Conservation (phyloP, 2,113 vertebrate genomes). For the Furnarius figulus region DNA sequence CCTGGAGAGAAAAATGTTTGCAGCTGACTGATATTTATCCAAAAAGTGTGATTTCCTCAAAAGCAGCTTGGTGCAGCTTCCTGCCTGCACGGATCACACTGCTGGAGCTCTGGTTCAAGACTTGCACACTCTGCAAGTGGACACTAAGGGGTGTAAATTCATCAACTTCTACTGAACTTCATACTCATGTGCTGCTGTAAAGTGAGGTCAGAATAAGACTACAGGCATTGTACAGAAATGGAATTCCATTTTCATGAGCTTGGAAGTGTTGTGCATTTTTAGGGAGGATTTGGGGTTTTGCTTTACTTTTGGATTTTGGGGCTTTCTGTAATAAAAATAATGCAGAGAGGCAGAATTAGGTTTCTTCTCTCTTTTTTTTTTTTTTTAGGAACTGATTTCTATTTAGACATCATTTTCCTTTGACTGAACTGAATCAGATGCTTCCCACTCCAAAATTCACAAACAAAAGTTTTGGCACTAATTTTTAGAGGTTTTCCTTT, state of each 20-base stretch:
- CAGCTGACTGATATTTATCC: slow-evolving; percentile 54
- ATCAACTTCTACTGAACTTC: neutral
- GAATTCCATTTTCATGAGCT: neutral
- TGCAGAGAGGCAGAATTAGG: neutral
- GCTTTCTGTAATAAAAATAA: neutral
- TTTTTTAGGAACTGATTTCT: neutral
- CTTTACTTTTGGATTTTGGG: neutral
- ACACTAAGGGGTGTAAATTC: slow-evolving; percentile 47
- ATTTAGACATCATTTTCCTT: neutral
- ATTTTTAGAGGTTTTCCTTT: neutral
- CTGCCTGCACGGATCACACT: neutral
- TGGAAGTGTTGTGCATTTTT: neutral
- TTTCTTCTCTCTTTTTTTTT: neutral
- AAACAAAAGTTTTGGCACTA: neutral
- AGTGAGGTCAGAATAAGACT: neutral
- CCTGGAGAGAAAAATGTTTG: slow-evolving; percentile 52
- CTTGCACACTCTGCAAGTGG: neutral
- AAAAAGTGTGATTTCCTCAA: slow-evolving; percentile 54
- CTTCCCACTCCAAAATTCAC: neutral
- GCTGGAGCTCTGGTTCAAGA: neutral
- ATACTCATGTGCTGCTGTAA: neutral
- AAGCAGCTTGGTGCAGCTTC: slow-evolving; percentile 51
- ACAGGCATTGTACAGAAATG: neutral
- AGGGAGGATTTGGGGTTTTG: no score
- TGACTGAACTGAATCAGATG: neutral